These are phyloP conservation scores for Manis javanica DNA, from an alignment of 2,797 vertebrate species.

Conservation along the genomic window DNA sequence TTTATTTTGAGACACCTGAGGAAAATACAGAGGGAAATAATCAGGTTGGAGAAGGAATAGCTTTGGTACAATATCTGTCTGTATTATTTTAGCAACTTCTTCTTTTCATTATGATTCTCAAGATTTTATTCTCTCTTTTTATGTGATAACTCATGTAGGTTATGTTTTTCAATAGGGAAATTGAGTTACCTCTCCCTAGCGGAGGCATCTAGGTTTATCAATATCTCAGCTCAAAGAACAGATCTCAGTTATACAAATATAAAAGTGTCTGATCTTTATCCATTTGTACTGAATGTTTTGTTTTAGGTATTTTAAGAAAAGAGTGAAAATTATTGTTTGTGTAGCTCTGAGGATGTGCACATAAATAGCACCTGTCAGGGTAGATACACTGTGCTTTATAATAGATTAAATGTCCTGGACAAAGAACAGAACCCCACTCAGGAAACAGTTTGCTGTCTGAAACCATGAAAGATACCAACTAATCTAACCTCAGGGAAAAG, in stretches of 20 bases:
- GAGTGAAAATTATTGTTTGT: slow-evolving; percentile 32
- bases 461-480: slow-evolving; percentile 52
- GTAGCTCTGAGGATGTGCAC: not conserved
- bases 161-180: slow-evolving; percentile 54
- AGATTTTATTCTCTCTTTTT: slow-evolving; percentile 59
- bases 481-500: slow-evolving; percentile 60
- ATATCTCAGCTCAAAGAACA: slow-evolving; percentile 31
- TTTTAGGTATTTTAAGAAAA: slow-evolving; percentile 55
- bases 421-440: slow-evolving; percentile 47
- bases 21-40: not conserved
- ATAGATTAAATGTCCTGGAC: slow-evolving; percentile 51
- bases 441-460: slow-evolving; percentile 57
- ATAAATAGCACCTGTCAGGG: slow-evolving; percentile 11
- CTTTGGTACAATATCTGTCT: not conserved
- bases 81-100: not conserved
- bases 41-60: not conserved
- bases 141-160: not conserved
- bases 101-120: slow-evolving; percentile 35
- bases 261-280: slow-evolving; percentile 21
- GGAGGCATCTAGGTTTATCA: slow-evolving; percentile 24
- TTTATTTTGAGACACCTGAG: slow-evolving; percentile 29
- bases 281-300: slow-evolving; percentile 32
- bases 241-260: not conserved
- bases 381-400: slow-evolving; percentile 54
- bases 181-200: not conserved